Base-by-base conservation (phyloP, 2,888 invertebrate genomes). In the Athalia circularis region DNA sequence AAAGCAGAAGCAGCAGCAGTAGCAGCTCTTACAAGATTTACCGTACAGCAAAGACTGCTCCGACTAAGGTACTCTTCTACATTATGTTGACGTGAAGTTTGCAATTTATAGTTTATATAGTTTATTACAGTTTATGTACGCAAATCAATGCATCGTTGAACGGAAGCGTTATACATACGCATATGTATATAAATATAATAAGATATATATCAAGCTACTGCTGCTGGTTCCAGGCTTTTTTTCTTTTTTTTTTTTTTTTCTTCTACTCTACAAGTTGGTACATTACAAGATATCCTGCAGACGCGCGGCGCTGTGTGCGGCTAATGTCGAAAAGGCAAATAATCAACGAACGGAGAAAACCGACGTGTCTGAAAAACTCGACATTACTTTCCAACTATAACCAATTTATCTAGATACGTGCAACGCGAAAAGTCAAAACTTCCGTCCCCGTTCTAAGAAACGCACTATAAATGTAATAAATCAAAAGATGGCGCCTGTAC, bases 401-500 rank as follows among this genome's bases (percentile, higher is more conserved):
- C 9, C 9, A 54, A 11, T 54, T 9, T 54, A 54, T 54, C 54
- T 54, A n/a, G 9, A 54, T 54, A 54, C 11, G 54, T 7, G n/a
- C n/a, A 29, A 29, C 29, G 29, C 29, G 29, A 29, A 29, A 29
- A 72, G 72, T 72, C 72, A 72, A 72, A 72, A 72, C 72, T 72
- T 72, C 72, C 72, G 59, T 59, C n/a, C 8, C 29, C 43, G 50
- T 72, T 72, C 72, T 15, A 59, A 43, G 72, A 72, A 72, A 72
- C 64, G 64, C 13, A 13, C 57, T 8, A 4, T 3, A 15, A 9
- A 11, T 59, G 52, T 62, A 61, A 11, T 75, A 75, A 75, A 75
- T 75, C 75, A 75, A 62, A 75, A 75, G 75, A 75, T 75, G 75
- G 75, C 62, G 75, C 62, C 59, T 59, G 8, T 3, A 47, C 52